phyloP scores from a whole-genome alignment of 2,888 invertebrate species.

The Phania funesta region DNA sequence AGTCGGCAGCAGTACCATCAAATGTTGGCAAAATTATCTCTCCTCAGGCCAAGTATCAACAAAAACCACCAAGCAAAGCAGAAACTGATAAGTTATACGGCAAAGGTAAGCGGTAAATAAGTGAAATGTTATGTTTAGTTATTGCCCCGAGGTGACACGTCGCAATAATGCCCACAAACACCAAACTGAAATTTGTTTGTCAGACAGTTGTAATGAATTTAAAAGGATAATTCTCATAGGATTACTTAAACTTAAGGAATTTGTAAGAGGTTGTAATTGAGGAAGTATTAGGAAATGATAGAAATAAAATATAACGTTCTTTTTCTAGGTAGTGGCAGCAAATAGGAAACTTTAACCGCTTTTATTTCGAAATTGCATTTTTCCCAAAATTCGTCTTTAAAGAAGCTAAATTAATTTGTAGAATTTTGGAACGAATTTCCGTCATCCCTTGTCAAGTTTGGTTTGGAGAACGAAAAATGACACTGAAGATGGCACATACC shows the following conservation, averaged over 20 bases:
- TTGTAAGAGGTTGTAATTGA: neutral
- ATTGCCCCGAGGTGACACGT: slow-evolving; percentile 2
- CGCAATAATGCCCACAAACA: neutral
- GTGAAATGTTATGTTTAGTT: slow-evolving; percentile 24
- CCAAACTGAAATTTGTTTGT: neutral
- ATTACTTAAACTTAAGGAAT: neutral
- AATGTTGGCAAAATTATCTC: slow-evolving; percentile 66
- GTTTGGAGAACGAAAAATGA: too few species aligned
- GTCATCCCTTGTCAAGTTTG: too few species aligned
- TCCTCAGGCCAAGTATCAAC: slow-evolving; percentile 65
- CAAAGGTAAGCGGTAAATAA: slow-evolving; percentile 67
- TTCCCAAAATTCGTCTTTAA: too few species aligned
- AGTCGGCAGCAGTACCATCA: slow-evolving; percentile 45
- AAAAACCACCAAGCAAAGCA: slow-evolving; percentile 69
- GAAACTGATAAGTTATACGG: slow-evolving; percentile 73
- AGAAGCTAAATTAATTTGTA: too few species aligned
- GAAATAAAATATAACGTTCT: too few species aligned
- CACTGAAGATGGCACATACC: too few species aligned
- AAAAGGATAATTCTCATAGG: neutral
- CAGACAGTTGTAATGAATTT: neutral
- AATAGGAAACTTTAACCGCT: too few species aligned
- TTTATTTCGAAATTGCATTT: too few species aligned
- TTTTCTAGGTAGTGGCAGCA: too few species aligned
- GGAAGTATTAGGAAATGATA: too few species aligned
- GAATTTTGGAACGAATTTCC: too few species aligned